phyloP scores from a whole-genome alignment of 2,797 vertebrate species.

The Mus caroli region DNA sequence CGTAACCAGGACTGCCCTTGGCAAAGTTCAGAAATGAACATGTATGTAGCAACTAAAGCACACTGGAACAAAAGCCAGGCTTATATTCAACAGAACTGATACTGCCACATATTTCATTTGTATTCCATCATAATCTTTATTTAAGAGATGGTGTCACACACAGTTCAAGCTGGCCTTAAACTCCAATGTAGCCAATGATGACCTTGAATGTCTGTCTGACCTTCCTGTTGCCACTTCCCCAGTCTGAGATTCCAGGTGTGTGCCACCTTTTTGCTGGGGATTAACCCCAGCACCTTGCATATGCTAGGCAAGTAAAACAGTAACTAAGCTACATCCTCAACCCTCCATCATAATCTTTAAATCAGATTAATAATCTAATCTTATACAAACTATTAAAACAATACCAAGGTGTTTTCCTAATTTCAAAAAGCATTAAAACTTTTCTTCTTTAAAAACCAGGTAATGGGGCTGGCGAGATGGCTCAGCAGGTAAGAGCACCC shows the following conservation, averaged over 20 bases:
- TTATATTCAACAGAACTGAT: neutral
- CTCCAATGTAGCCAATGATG: neutral
- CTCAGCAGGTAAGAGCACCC: too few relatives aligned
- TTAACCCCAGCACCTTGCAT: neutral
- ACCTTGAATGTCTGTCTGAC: neutral
- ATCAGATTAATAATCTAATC: neutral
- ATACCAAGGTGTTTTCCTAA: neutral
- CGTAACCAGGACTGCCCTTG: neutral
- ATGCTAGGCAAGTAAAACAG: neutral
- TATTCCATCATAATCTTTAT: neutral
- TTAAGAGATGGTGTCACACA: neutral
- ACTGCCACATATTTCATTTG: neutral
- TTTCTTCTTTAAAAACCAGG: constrained; percentile 48
- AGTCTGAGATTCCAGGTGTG: neutral
- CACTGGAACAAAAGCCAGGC: neutral
- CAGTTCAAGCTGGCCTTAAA: neutral
- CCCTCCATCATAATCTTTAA: neutral
- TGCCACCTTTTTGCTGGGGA: neutral
- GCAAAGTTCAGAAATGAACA: neutral
- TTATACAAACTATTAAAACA: constrained; percentile 6
- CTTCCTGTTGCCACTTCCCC: neutral
- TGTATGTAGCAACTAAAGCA: neutral
- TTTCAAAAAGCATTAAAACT: constrained; percentile 48
- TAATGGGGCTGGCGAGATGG: too few relatives aligned
- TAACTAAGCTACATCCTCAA: neutral